phyloP scores from a whole-genome alignment of 2,888 invertebrate species.

The Drosophila neonasuta region DNA sequence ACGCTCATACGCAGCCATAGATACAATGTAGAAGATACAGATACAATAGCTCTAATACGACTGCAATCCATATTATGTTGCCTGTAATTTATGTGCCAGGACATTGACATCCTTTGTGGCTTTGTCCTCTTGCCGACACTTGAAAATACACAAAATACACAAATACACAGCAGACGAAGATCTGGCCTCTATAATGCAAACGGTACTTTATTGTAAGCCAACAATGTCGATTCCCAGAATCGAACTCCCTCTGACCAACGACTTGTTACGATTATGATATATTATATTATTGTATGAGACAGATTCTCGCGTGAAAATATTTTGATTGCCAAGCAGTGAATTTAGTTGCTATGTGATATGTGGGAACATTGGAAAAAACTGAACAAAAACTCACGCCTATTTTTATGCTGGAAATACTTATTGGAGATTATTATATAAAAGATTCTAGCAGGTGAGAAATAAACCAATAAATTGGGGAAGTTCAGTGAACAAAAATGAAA shows the following conservation, averaged over 20 bases:
- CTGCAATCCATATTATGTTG: conserved; percentile 55
- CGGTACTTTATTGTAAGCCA: conserved; percentile 64
- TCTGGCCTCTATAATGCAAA: conserved; percentile 24
- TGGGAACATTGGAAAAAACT: conserved; percentile 10
- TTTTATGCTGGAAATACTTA: not conserved
- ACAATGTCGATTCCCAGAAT: conserved; percentile 59
- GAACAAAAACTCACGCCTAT: conserved; percentile 43
- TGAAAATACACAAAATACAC: conserved; percentile 12
- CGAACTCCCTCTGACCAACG: conserved; percentile 28
- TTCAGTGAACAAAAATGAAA: not conserved
- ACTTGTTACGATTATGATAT: conserved; percentile 64
- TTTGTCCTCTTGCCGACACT: conserved; percentile 53
- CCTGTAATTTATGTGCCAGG: conserved; percentile 69
- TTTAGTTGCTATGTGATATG: not conserved
- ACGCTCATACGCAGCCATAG: conserved; percentile 17
- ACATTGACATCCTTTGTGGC: conserved; percentile 71
- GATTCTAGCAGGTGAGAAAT: not conserved
- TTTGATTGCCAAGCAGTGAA: conserved; percentile 48
- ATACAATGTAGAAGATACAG: conserved; percentile 19
- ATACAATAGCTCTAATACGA: conserved; percentile 54
- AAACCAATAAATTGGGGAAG: not conserved
- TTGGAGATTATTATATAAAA: not conserved
- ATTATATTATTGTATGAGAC: conserved; percentile 25
- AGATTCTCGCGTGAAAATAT: conserved; percentile 65
- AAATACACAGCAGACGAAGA: not conserved